Percentiles rank a stretch among this genome's conserved stretches.
phyloP scores from a whole-genome alignment of 2,888 invertebrate genomes.

The Eupithecia centaureata region DNA sequence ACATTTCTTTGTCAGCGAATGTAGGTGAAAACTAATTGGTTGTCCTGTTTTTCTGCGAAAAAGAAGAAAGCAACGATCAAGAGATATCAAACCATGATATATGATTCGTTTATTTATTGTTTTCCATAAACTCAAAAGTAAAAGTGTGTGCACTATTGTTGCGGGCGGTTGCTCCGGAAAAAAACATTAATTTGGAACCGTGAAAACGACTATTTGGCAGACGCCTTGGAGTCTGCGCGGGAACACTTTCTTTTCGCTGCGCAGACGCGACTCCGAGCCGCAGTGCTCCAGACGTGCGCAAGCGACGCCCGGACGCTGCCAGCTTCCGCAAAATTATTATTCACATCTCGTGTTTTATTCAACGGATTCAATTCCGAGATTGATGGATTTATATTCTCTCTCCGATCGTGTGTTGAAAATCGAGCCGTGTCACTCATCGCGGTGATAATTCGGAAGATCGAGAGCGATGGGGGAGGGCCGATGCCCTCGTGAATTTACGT shows the following conservation, averaged over 20 bases:
- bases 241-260: conserved; percentile 82
- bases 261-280: conserved; percentile 66
- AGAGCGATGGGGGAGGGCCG: conserved; percentile 50
- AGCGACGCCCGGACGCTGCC: conserved; percentile 65
- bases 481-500: conserved; percentile 58
- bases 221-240: conserved; percentile 80
- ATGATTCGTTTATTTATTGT: conserved; percentile 34
- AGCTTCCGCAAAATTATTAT: conserved; percentile 51
- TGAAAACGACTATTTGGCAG: conserved; percentile 80
- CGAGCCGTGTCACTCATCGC: conserved; percentile 51
- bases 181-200: conserved; percentile 71
- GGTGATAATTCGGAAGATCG: conserved; percentile 59
- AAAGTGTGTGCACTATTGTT: conserved; percentile 53
- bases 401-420: conserved; percentile 43
- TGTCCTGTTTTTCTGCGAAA: conserved; percentile 31
- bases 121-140: conserved; percentile 42
- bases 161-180: conserved; percentile 70
- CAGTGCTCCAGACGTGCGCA: conserved; percentile 67
- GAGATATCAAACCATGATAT: conserved; percentile 26
- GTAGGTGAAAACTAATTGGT: conserved; percentile 21
- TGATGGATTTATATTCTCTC: conserved; percentile 53
- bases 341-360: conserved; percentile 48
- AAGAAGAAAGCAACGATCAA: conserved; percentile 35
- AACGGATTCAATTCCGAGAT: conserved; percentile 44
- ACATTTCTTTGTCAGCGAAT: conserved; percentile 4